Evolutionary conservation across 2,888 invertebrate genomes (phyloP).

Genomic region (Lumbricus terrestris): DNA sequence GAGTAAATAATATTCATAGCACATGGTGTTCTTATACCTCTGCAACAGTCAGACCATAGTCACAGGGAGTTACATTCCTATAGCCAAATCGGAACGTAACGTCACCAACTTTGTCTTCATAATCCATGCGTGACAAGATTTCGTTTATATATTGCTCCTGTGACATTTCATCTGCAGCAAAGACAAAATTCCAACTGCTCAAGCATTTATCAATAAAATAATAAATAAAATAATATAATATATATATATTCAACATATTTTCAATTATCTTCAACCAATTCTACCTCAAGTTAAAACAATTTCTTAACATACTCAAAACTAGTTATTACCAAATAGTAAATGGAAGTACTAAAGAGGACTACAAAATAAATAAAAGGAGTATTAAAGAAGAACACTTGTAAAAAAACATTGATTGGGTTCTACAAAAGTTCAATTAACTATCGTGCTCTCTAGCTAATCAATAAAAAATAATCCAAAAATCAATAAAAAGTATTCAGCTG

Average conservation of each 20-base stretch:
- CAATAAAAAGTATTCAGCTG: background rate
- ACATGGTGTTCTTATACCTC: constrained; percentile 68
- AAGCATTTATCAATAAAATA: background rate
- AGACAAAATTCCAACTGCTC: background rate
- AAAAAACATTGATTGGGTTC: background rate
- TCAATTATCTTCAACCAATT: background rate
- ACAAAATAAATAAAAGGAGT: background rate
- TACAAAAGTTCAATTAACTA: too few relatives aligned
- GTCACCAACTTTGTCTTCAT: constrained; percentile 89
- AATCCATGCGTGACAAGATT: constrained; percentile 71
- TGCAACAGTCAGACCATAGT: constrained; percentile 83
- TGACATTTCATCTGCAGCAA: constrained; percentile 61
- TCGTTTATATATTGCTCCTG: constrained; percentile 89
- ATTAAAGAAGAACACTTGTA: background rate
- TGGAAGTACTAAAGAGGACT: background rate
- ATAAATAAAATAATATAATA: background rate
- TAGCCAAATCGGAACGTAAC: constrained; percentile 88
- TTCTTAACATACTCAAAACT: background rate
- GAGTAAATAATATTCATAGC: background rate
- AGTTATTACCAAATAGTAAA: background rate
- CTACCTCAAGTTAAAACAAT: background rate
- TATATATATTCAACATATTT: background rate
- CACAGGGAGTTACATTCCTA: constrained; percentile 73
- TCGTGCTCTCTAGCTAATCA: background rate
- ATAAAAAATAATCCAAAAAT: background rate